phyloP scores from a whole-genome alignment of 2,888 invertebrate species.

The Campoplex nolae region DNA sequence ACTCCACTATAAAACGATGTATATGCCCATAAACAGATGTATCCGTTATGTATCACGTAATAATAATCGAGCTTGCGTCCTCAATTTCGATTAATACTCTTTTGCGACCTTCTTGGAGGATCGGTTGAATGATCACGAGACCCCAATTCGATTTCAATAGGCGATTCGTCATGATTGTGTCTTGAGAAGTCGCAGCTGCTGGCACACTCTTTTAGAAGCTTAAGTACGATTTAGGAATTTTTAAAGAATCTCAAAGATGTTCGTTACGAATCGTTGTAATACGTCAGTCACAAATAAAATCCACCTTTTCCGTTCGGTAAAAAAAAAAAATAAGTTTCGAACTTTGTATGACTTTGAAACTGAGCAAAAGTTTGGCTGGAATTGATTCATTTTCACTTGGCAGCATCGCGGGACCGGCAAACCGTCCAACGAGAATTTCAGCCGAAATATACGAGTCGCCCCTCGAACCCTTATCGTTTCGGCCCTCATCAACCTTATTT shows the following conservation, averaged over 20 bases:
- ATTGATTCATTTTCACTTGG: not conserved
- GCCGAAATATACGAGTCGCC: not conserved
- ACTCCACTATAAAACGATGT: not conserved
- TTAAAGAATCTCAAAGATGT: not conserved
- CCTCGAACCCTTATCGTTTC: conserved; percentile 7
- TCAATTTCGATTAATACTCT: conserved; percentile 15
- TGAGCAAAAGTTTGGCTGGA: not conserved
- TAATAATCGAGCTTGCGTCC: not conserved
- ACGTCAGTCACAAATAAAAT: not conserved
- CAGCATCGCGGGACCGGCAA: not conserved
- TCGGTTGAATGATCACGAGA: conserved; percentile 26
- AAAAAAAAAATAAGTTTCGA: not conserved
- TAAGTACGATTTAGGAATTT: not conserved
- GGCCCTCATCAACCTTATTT: not conserved
- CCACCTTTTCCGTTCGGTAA: not conserved
- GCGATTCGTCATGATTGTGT: conserved; percentile 30
- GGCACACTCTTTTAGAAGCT: not conserved
- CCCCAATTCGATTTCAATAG: conserved; percentile 38
- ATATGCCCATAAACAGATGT: not conserved
- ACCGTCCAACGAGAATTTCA: not conserved
- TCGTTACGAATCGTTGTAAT: not conserved
- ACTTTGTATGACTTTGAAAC: not conserved
- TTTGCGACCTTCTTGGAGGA: conserved; percentile 40
- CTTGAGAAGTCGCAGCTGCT: conserved; percentile 42
- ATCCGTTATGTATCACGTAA: not conserved